A percentile compares a stretch with the other conserved stretches of the same genome.
Evolutionary conservation across 92 coral and sea anemone genomes (phyloP).

Genomic region (Blastomussa wellsi): DNA sequence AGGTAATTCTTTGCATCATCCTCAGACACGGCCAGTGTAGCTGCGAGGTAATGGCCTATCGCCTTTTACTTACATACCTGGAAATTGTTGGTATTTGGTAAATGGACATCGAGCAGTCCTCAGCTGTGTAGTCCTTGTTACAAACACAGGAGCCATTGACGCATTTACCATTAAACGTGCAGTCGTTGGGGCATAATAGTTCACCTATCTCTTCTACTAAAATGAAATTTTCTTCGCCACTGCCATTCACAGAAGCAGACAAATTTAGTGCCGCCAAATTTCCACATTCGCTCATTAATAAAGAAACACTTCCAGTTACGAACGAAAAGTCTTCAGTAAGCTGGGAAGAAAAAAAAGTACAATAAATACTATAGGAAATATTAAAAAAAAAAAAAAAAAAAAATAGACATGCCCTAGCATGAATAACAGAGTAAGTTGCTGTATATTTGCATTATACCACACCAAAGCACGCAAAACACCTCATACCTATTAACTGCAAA

Average conservation of each 20-base stretch:
- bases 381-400: too few relatives aligned
- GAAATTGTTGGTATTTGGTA: constrained; percentile 28
- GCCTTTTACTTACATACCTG: not conserved
- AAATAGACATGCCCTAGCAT: too few relatives aligned
- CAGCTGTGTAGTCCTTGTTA: constrained; percentile 39
- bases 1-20: too few relatives aligned
- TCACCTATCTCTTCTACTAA: not conserved
- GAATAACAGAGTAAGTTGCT: too few relatives aligned
- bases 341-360: not conserved
- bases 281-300: not conserved
- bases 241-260: not conserved
- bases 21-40: too few relatives aligned
- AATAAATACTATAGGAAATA: not conserved
- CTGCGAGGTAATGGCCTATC: too few relatives aligned
- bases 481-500: not conserved
- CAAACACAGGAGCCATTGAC: constrained; percentile 49
- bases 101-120: constrained; percentile 41
- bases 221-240: not conserved
- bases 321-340: constrained; percentile 21
- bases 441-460: too few relatives aligned
- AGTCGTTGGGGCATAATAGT: constrained; percentile 50
- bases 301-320: constrained; percentile 1
- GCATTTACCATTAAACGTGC: constrained; percentile 51
- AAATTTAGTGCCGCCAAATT: constrained; percentile 12
- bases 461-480: not conserved